Base-by-base conservation (phyloP, 2,113 vertebrate species). In the Hemibates koningsi region DNA sequence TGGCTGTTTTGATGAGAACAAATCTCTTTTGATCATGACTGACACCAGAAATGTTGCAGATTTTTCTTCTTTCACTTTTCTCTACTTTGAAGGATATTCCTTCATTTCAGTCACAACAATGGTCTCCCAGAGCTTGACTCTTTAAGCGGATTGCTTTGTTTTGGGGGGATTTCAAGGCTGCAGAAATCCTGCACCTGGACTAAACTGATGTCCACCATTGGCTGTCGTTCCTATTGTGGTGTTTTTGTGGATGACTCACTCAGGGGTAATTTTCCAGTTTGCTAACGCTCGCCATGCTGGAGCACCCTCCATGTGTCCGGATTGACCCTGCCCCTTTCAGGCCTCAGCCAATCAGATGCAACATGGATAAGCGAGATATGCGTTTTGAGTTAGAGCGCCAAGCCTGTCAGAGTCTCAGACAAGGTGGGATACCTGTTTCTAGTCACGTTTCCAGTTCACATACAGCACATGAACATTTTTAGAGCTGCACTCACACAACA, bases 341-440 rank as follows among this genome's bases (percentile, higher is more conserved):
- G 87, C 59, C 90, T 87, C 93, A 92, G 52, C 92, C 94, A 95
- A 91, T 96, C 83, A 90, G 90, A 80, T 85, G 88, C 36, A 82
- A 76, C 86, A 88, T 93, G 92, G 95, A 95, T 52, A 94, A 95
- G 76, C 66, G 50, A 81, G 90, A 83, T n/a, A 82, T 93, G 7
- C 90, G 91, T 32, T 92, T 95, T 88, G 94, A 93, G 87, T 89
- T 95, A 57, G 90, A 94, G 81, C 93, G 95, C 41, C 93, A 88
- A 83, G 95, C 94, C 61, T 96, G 94, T 84, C 92, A 95, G 86
- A 96, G 94, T 82, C 92, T 96, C 81, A 93, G 94, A 90, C 90
- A 96, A 96, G 96, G 96, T 96, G 94, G 83, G 96, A 66, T 36
- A 86, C 80, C 81, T 91, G 81, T 68, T 53, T 36, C 61, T 19